Base-by-base conservation (phyloP, 2,797 vertebrate genomes). In the Pelobates cultripes region DNA sequence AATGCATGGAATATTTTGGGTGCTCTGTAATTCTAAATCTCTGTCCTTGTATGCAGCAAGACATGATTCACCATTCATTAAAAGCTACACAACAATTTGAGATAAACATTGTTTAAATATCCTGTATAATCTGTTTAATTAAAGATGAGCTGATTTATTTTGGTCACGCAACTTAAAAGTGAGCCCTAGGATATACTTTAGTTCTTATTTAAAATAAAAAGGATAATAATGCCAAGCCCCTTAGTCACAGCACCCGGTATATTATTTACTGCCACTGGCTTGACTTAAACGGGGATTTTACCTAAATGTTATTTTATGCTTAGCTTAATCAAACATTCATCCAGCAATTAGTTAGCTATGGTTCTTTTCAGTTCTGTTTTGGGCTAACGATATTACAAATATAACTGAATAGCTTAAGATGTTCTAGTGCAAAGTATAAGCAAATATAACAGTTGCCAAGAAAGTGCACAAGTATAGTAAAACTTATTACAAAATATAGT, bases 121-220 rank as follows among this genome's bases (percentile, higher is more conserved):
- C 43, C 68, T n/a, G 68, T 70, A 8, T 70, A 70, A 70, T 70
- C 68, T 71, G 45, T 41, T 53, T 71, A 71, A 71, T 71, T 71
- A 71, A 71, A 51, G n/a, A 17, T 4, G 51, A 47, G 17, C 70
- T 51, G 44, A 28, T 51, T 71, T n/a, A 71, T 51, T 71, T 7
- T 53, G 45, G 45, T 28, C n/a, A 71, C 14, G 45, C 61, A 64
- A 40, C 61, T 64, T 64, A 28, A 64, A 17, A 64, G 17, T 64
- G 10, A 68, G 66, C 66, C 66, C 66, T 43, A 68, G 66, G 66
- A 68, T 42, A 68, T 68, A 68, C 66, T 68, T 43, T 68, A 68
- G 66, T 7, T 68, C 10, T 43, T 43, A 68, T 68, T 68, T 68
- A 68, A 68, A 68, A 14, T 6, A 66, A 68, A 10, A 43, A 17